Evolutionary conservation across 2,888 invertebrate genomes (phyloP), one percentile per base, ranked within the genome.

Genomic region (Lycia hirtaria): DNA sequence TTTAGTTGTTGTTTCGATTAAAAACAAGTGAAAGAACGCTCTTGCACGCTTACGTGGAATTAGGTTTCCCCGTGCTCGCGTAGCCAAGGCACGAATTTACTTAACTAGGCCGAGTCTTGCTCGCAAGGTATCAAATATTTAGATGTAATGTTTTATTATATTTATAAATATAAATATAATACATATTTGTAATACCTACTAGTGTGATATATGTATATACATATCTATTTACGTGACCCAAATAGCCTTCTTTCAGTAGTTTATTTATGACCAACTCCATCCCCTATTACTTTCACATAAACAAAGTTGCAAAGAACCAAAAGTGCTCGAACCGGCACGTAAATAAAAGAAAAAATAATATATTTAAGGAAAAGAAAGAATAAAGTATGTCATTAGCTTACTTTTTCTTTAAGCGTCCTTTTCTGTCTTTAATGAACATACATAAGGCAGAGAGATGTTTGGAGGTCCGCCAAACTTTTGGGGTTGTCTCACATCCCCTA

Each of bases 381-480:
- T 30, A 56, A 60, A 45, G 32, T 49, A 50, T 56, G 45, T 40
- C 47, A 54, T 54, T 53, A 56, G 30, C 41, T 47, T 41, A 41
- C 47, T 54, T 56, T 35, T 44, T 43, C 44, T 45, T 38, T 28
- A 50, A 47, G 32, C n/a, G 28, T 9, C 14, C 44, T 55, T 57
- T 55, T 56, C 49, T 51, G 9, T 24, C 26, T 49, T 35, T 59
- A 57, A 63, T 54, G 51, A 56, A 52, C 45, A 53, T 55, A 56
- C 48, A 64, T 56, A 60, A 56, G 44, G 19, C 32, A 53, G 57
- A 43, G 40, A 38, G 41, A 54, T 48, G 57, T 60, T 72, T 75
- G 75, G 73, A 68, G 59, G 60, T 41, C 12, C 28, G 71, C 74
- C 75, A 74, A 66, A 41, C 58, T 47, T 62, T 62, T 20, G 44